Evolutionary conservation across 2,888 invertebrate species (phyloP).

Genomic region (Dione juno): DNA sequence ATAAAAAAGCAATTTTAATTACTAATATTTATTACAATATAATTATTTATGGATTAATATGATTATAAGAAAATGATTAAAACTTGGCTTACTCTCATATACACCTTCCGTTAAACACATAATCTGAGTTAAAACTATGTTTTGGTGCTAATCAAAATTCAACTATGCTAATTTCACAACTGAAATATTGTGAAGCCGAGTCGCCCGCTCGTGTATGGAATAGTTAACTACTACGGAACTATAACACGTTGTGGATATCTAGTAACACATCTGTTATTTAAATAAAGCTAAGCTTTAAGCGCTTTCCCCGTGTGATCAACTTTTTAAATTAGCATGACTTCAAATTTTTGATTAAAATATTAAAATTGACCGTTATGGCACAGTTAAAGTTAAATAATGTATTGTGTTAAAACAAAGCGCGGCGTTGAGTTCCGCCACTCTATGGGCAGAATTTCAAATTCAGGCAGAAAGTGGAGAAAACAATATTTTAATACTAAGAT

Average conservation of each 20-base stretch:
- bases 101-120: constrained; percentile 1
- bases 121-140: constrained; percentile 52
- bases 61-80: background rate
- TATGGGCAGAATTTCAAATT: no score
- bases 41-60: background rate
- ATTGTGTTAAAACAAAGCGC: no score
- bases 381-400: no score
- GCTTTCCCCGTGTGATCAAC: background rate
- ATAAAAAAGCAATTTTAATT: no score
- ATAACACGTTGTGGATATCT: constrained; percentile 23
- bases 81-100: background rate
- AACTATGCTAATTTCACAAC: constrained; percentile 73
- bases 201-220: constrained; percentile 35
- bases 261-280: constrained; percentile 34
- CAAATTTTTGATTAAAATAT: no score
- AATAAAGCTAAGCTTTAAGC: constrained; percentile 22
- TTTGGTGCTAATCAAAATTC: constrained; percentile 78
- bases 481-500: no score
- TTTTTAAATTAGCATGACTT: constrained; percentile 4
- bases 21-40: no score
- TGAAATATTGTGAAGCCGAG: constrained; percentile 45
- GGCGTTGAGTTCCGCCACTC: background rate
- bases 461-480: no score
- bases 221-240: constrained; percentile 39
- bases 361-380: no score